Conservation (phyloP, 1,140 invertebrate genomes). For the Megalonaias nervosa region DNA sequence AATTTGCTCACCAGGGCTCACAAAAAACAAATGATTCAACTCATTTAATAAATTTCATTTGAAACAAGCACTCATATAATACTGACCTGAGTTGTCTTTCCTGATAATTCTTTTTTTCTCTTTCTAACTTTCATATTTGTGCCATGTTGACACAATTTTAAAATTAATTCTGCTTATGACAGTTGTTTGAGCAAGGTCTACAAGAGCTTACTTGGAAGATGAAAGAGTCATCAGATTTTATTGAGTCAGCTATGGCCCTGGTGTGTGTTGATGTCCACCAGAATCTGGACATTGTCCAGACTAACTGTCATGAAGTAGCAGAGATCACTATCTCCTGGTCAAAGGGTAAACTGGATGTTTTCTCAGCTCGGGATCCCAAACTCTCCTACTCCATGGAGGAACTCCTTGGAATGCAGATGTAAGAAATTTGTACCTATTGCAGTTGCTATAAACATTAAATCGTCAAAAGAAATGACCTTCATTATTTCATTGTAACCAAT, state of each 20-base stretch:
- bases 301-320: constrained; percentile 65
- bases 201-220: constrained; percentile 69
- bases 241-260: constrained; percentile 67
- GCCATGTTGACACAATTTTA: background rate
- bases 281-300: constrained; percentile 69
- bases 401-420: constrained; percentile 66
- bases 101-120: too few relatives aligned
- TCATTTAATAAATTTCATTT: too few relatives aligned
- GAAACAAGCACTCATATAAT: too few relatives aligned
- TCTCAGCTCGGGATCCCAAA: constrained; percentile 47
- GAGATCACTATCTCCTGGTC: constrained; percentile 67
- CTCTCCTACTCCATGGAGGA: constrained; percentile 67
- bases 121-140: too few relatives aligned
- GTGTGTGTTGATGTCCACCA: constrained; percentile 67
- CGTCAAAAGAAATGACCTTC: too few relatives aligned
- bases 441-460: too few relatives aligned
- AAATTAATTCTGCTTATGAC: constrained; percentile 21
- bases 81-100: too few relatives aligned
- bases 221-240: constrained; percentile 69
- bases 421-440: constrained; percentile 7
- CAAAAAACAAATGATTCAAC: too few relatives aligned
- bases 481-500: too few relatives aligned
- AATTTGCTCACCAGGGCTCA: too few relatives aligned
- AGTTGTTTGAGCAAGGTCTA: constrained; percentile 66
- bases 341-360: constrained; percentile 62